Evolutionary conservation across 1,140 invertebrate species (phyloP).

Genomic region (Drosophila bifasciata): DNA sequence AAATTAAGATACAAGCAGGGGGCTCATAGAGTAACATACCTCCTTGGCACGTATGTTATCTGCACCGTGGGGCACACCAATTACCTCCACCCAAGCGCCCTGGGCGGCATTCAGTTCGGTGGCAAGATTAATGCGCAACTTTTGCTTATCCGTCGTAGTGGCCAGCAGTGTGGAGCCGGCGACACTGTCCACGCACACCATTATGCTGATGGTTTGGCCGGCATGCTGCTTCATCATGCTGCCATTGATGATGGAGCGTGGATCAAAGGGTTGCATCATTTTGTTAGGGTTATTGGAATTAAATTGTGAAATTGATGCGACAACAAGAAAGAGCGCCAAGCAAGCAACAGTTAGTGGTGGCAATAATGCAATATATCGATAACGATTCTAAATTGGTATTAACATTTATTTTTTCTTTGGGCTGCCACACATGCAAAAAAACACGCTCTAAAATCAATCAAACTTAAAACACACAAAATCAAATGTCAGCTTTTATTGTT

Average conservation of each 20-base stretch:
- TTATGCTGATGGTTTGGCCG: conserved; percentile 70
- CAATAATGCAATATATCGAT: too few relatives aligned
- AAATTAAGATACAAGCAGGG: too few relatives aligned
- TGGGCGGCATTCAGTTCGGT: conserved; percentile 36
- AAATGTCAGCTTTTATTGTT: too few relatives aligned
- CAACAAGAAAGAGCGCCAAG: conserved; percentile 45
- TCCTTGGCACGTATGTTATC: conserved; percentile 59
- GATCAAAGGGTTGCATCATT: conserved; percentile 63
- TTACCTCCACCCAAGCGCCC: conserved; percentile 76
- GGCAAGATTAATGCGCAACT: conserved; percentile 61
- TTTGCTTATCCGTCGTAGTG: conserved; percentile 68
- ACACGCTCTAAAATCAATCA: too few relatives aligned
- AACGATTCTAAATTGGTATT: too few relatives aligned
- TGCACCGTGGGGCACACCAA: conserved; percentile 58
- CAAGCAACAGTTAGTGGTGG: too few relatives aligned
- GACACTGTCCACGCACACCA: conserved; percentile 69
- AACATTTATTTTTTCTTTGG: too few relatives aligned
- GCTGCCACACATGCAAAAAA: too few relatives aligned
- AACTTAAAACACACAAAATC: too few relatives aligned
- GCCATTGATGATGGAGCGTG: conserved; percentile 67
- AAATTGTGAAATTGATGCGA: conserved; percentile 2
- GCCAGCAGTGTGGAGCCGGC: conserved; percentile 61
- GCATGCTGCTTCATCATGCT: conserved; percentile 67
- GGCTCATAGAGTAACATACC: too few relatives aligned
- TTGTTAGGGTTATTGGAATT: too few relatives aligned